Evolutionary conservation across 2,888 invertebrate species (phyloP).

Genomic region (Diabrotica balteata): DNA sequence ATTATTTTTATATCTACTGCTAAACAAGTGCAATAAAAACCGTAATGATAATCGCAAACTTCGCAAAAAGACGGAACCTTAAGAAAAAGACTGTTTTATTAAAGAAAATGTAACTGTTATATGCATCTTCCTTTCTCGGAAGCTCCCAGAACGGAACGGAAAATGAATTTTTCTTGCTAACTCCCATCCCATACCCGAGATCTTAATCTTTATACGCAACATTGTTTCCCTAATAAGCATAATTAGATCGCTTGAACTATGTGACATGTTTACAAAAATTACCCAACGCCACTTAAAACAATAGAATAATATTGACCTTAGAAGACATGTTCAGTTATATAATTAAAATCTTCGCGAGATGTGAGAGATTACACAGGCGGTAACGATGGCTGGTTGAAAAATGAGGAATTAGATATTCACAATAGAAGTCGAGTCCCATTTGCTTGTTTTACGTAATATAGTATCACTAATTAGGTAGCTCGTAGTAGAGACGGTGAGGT

Average conservation of each 20-base stretch:
- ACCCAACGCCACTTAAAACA: slow-evolving; percentile 1
- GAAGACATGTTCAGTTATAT: slow-evolving; percentile 10
- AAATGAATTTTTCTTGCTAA: not conserved
- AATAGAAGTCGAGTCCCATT: not conserved
- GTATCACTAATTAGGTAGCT: too few species aligned
- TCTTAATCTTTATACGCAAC: not conserved
- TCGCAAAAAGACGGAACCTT: too few species aligned
- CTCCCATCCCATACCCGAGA: slow-evolving; percentile 10
- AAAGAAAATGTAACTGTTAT: too few species aligned
- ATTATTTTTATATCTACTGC: too few species aligned
- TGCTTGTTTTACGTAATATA: too few species aligned
- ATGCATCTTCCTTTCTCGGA: too few species aligned
- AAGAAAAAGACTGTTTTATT: too few species aligned
- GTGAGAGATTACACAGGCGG: slow-evolving; percentile 7
- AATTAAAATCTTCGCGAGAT: slow-evolving; percentile 3
- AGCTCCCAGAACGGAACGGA: not conserved
- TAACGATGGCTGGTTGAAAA: not conserved
- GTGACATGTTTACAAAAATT: slow-evolving; percentile 7
- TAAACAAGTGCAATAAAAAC: too few species aligned
- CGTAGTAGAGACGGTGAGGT: too few species aligned
- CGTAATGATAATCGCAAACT: too few species aligned
- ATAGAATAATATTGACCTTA: slow-evolving; percentile 7
- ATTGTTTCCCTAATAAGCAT: slow-evolving; percentile 7
- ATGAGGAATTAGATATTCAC: not conserved
- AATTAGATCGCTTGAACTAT: slow-evolving; percentile 8